These are phyloP conservation scores for Aleiodes sp. DNA, from an alignment of 1,140 invertebrate species.

Conservation along the genomic window DNA sequence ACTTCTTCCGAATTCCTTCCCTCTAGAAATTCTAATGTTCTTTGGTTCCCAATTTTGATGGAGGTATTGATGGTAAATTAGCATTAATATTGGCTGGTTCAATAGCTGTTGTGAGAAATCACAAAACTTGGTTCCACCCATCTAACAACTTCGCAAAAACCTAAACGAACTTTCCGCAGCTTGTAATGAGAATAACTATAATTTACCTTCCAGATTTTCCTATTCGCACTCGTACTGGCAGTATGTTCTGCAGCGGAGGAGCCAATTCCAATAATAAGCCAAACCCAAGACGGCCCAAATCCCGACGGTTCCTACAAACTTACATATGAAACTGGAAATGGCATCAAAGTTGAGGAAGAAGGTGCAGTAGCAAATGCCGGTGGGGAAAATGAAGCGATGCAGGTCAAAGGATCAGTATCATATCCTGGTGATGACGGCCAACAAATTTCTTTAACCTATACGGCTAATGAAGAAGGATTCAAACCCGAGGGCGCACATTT, in stretches of 20 bases:
- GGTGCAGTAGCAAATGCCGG: constrained; percentile 69
- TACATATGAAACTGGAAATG: constrained; percentile 77
- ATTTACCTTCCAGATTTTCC: constrained; percentile 2
- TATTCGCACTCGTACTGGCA: constrained; percentile 16
- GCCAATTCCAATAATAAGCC: constrained; percentile 68
- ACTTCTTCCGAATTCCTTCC: no score
- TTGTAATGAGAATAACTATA: background rate
- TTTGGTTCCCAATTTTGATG: no score
- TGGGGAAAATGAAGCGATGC: constrained; percentile 68
- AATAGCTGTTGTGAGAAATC: no score
- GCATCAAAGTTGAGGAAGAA: constrained; percentile 71
- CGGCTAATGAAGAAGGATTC: constrained; percentile 81
- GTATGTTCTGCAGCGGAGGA: constrained; percentile 32
- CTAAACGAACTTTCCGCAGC: background rate
- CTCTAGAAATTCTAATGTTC: no score
- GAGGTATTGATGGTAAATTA: no score
- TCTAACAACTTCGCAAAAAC: no score
- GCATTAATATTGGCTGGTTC: no score
- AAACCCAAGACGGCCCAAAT: constrained; percentile 62
- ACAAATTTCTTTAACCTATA: constrained; percentile 71
- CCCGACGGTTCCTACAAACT: constrained; percentile 67
- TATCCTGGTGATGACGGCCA: constrained; percentile 74
- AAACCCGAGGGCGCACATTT: constrained; percentile 73
- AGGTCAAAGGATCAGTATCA: constrained; percentile 72
- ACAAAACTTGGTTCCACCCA: no score